Percentiles rank a stretch among this genome's conserved stretches.
These are phyloP conservation scores for Polymixis lichenea DNA, from an alignment of 2,888 invertebrate genomes.

Conservation along the genomic window DNA sequence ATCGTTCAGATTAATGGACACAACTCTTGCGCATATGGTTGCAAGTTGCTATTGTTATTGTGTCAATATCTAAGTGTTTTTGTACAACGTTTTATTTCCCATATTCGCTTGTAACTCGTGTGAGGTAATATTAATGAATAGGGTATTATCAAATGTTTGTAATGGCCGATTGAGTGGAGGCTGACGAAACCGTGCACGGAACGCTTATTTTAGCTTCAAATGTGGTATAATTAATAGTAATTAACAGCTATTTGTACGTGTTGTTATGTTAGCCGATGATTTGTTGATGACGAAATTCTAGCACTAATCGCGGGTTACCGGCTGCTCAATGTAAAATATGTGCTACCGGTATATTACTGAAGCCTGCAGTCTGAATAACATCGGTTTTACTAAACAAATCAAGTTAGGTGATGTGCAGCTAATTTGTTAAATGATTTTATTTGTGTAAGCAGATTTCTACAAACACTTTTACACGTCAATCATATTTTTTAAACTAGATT, in stretches of 20 bases:
- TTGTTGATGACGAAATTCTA: constrained; percentile 55
- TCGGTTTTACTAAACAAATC: background rate
- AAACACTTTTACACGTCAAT: too few relatives aligned
- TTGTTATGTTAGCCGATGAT: constrained; percentile 56
- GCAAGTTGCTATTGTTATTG: constrained; percentile 76
- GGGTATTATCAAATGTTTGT: constrained; percentile 84
- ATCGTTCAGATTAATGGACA: constrained; percentile 56
- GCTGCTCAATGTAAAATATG: background rate
- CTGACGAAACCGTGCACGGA: constrained; percentile 63
- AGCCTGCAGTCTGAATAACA: background rate
- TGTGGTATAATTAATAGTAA: constrained; percentile 67
- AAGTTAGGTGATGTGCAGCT: too few relatives aligned
- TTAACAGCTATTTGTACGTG: constrained; percentile 59
- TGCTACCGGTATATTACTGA: background rate
- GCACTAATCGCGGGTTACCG: constrained; percentile 26
- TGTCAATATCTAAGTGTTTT: constrained; percentile 78
- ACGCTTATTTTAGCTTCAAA: constrained; percentile 59
- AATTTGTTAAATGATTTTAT: too few relatives aligned
- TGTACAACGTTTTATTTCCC: constrained; percentile 78
- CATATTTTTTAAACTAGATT: too few relatives aligned
- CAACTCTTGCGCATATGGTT: constrained; percentile 49
- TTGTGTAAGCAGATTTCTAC: too few relatives aligned
- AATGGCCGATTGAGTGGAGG: constrained; percentile 71
- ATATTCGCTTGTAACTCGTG: constrained; percentile 74
- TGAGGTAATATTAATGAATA: constrained; percentile 81